phyloP scores from a whole-genome alignment of 2,797 vertebrate genomes.

The Chanos chanos region DNA sequence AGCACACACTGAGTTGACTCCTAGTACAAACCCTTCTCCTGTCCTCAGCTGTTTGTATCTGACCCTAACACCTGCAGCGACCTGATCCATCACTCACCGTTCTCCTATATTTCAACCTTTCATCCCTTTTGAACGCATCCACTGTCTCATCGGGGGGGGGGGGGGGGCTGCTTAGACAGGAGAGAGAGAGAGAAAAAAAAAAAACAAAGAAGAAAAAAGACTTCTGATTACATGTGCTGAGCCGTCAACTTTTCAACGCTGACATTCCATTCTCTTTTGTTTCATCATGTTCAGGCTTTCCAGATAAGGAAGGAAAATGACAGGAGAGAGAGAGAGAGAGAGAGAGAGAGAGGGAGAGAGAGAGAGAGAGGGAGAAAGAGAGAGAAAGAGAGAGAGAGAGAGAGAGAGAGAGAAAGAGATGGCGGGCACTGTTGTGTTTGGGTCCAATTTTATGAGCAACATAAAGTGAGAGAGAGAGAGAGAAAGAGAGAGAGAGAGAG shows the following conservation, averaged over 20 bases:
- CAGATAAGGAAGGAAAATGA: slow-evolving; percentile 10
- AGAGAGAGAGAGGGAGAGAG: no score
- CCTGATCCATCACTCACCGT: slow-evolving; percentile 37
- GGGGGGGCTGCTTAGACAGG: no score
- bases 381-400: no score
- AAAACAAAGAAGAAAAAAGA: no score
- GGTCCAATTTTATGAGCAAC: no score
- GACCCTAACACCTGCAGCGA: slow-evolving; percentile 42
- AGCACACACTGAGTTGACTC: slow-evolving; percentile 24
- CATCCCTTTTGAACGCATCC: slow-evolving; percentile 23
- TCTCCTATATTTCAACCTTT: slow-evolving; percentile 36
- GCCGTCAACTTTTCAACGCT: slow-evolving; percentile 40
- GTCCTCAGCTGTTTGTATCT: slow-evolving; percentile 21
- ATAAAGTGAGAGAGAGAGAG: no score
- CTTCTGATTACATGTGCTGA: slow-evolving; percentile 24
- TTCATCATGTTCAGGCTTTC: slow-evolving; percentile 16
- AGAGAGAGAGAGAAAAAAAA: no score
- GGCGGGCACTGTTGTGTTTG: no score
- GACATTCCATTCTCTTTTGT: neutral
- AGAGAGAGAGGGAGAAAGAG: no score
- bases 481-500: no score
- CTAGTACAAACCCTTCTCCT: slow-evolving; percentile 12
- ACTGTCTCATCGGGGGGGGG: slow-evolving; percentile 13
- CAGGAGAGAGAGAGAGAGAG: no score
- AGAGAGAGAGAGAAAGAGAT: no score